Evolutionary conservation across 2,113 vertebrate genomes (phyloP), one percentile per base, ranked within the genome.

Genomic region (Leptosomus discolor): DNA sequence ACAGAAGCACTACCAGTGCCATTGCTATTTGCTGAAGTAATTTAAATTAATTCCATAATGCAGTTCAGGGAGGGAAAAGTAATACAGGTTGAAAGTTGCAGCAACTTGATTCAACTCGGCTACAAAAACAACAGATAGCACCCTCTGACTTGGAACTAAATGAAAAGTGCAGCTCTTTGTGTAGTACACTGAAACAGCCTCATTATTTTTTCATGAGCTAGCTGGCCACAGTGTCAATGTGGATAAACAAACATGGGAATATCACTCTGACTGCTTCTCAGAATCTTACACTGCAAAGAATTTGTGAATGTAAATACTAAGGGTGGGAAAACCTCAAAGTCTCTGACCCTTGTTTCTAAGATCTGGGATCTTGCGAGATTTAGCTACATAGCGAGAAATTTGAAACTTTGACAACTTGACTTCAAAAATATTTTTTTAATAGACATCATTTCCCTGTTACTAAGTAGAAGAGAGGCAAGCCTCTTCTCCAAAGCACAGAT

Each of bases 291-390:
- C 74, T 80, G 78, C 16, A 22, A 94, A 92, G 71, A 75, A 84
- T 79, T 92, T 77, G 56, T 73, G 51, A 97, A 86, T 64, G 61
- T 94, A 97, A 96, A 95, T 96, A 94, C n/a, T 32, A 88, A 85
- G 95, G 84, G 81, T 98, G 95, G 93, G 95, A 97, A 98, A 97
- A 92, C 39, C 86, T 88, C 61, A 8, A 32, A 95, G 91, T 73
- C 69, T 85, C 92, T 97, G 95, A 95, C 97, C 92, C 30, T 78
- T 58, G 56, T 90, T 97, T 94, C 77, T 91, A 94, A 41, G 71
- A 89, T 73, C 57, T 78, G 75, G 34, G 32, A 90, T 90, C 73
- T 81, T 88, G 61, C 3, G 10, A 88, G 56, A 71, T 91, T 70
- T 89, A 41, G 60, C 90, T 94, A 69, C 80, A 67, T 4, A 43